Percentiles rank a stretch among this genome's conserved stretches.
These are phyloP conservation scores for Neostethus bicornis DNA, from an alignment of 2,797 vertebrate species.

Conservation along the genomic window DNA sequence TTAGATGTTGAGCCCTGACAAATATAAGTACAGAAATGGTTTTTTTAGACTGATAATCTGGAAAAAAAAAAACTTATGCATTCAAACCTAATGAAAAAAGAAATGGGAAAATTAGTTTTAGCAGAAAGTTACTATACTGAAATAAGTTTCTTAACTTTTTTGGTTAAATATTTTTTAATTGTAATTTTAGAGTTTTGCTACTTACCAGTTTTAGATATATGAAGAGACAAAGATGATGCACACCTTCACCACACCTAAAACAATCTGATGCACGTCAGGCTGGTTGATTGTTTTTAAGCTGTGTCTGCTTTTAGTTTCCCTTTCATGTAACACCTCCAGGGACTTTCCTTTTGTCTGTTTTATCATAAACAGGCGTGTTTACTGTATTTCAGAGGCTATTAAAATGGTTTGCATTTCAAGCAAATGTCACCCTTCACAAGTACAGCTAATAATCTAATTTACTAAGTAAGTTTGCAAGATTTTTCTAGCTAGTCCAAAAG, in stretches of 20 bases:
- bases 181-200: background rate
- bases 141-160: background rate
- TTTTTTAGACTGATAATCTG: background rate
- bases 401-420: too few relatives aligned
- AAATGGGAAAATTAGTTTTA: too few relatives aligned
- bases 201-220: background rate
- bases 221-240: background rate
- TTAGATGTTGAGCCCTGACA: constrained; percentile 1
- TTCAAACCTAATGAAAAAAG: too few relatives aligned
- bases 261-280: background rate
- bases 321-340: background rate
- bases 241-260: accelerated
- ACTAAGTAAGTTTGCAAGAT: too few relatives aligned
- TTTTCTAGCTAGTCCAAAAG: too few relatives aligned
- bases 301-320: constrained; percentile 8
- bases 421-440: too few relatives aligned
- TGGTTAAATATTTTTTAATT: background rate
- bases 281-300: background rate
- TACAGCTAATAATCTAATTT: too few relatives aligned
- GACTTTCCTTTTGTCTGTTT: background rate
- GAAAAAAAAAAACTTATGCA: too few relatives aligned
- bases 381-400: accelerated
- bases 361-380: background rate
- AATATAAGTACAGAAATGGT: background rate
- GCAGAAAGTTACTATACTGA: too few relatives aligned